Evolutionary conservation across 2,797 vertebrate genomes (phyloP), one percentile per base, ranked within the genome.

Genomic region (Darevskia nairensis): DNA sequence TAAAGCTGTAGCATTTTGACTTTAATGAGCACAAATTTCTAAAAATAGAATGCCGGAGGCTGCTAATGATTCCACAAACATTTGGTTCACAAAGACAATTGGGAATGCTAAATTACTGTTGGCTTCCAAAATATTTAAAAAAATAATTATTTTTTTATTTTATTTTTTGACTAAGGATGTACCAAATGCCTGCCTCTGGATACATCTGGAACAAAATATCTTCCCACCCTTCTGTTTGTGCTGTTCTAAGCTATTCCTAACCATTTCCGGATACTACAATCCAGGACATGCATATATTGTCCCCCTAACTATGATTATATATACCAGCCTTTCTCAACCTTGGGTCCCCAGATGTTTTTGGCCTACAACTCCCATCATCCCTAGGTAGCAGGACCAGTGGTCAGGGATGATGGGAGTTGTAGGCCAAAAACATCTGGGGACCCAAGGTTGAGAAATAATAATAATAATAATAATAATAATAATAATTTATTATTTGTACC

Each of bases 21-120:
- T 81, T 44, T 19, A 82, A 76, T 85, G 76, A 75, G 3, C 7
- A 74, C 66, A 21, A 88, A 23, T 79, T 86, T 91, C 90, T 91
- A 68, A 81, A 82, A 94, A 82, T 50, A 89, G 46, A 50, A 79
- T 2, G 11, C n/a, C n/a, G n/a, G n/a, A n/a, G n/a, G 46, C n/a
- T n/a, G n/a, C 66, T 2, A 8, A 17, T 50, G 6, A 21, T 88
- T 64, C 6, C n/a, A 39, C 17, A 8, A 71, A n/a, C 83, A 8
- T 0, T 41, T 89, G 92, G 79, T 69, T 72, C 88, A 2, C 66
- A 17, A 13, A 69, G 44, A 10, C 11, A 72, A 39, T 84, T 89
- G 80, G 66, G 74, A 85, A 46, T 69, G 0, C 61, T 71, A 10
- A 2, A 2, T 44, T 72, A 81, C 6, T 85, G 9, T 84, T 92